Evolutionary conservation across 2,797 vertebrate genomes (phyloP).

Genomic region (Sebastes kiyomatsui): DNA sequence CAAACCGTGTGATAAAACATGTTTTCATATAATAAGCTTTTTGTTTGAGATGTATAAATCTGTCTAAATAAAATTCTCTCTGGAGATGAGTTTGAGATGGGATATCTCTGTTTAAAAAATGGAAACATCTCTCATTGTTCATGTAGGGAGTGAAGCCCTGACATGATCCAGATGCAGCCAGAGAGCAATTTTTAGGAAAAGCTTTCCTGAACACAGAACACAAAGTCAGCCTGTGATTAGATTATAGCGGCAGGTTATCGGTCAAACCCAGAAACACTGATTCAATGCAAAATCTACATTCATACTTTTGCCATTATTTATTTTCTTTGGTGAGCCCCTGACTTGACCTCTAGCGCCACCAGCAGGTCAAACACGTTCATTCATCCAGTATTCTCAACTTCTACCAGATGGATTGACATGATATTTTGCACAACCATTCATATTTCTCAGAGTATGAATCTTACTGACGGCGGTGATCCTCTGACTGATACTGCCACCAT

Average conservation of each 20-base stretch:
- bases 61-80: conserved; percentile 10
- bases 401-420: background rate
- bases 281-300: background rate
- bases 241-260: background rate
- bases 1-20: background rate
- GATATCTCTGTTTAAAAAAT: conserved; percentile 48
- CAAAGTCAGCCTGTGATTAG: background rate
- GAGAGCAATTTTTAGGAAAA: conserved; percentile 1
- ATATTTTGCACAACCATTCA: background rate
- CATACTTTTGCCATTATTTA: background rate
- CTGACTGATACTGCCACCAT: background rate
- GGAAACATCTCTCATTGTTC: conserved; percentile 38
- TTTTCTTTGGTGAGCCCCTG: background rate
- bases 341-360: background rate
- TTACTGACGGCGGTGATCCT: background rate
- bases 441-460: background rate
- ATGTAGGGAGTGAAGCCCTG: conserved; percentile 36
- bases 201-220: conserved; percentile 1
- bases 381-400: background rate
- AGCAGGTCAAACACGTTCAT: background rate
- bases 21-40: background rate
- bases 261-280: background rate
- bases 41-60: conserved; percentile 12
- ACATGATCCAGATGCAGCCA: conserved; percentile 68
- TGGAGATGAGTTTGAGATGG: conserved; percentile 8